phyloP scores from a whole-genome alignment of 1,140 invertebrate species.

The Ephestia elutella region DNA sequence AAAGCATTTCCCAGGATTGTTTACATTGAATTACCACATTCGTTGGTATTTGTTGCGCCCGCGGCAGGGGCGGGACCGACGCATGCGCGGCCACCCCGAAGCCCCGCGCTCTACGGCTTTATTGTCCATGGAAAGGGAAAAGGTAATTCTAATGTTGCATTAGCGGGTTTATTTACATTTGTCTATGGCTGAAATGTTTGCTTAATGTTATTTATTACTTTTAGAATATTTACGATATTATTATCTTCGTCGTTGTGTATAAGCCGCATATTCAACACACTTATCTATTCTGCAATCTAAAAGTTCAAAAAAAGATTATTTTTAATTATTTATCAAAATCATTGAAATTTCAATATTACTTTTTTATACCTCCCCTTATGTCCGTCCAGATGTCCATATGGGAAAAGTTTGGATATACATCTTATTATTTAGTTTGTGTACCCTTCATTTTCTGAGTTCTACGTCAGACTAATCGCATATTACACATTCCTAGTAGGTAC shows the following conservation, averaged over 20 bases:
- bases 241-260: too few relatives aligned
- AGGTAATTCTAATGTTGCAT: slow-evolving; percentile 5
- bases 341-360: too few relatives aligned
- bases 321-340: too few relatives aligned
- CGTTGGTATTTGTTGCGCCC: slow-evolving; percentile 39
- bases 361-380: too few relatives aligned
- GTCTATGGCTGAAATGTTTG: neutral
- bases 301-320: too few relatives aligned
- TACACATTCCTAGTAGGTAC: neutral
- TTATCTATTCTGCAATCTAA: too few relatives aligned
- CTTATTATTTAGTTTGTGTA: too few relatives aligned
- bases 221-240: neutral
- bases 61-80: slow-evolving; percentile 38
- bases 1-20: slow-evolving; percentile 39
- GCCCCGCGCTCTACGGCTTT: slow-evolving; percentile 27
- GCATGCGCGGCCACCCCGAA: slow-evolving; percentile 48
- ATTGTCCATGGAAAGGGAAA: slow-evolving; percentile 7
- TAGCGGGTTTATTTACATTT: slow-evolving; percentile 3
- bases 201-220: slow-evolving; percentile 1
- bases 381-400: too few relatives aligned
- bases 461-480: too few relatives aligned
- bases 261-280: too few relatives aligned
- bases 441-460: neutral
- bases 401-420: too few relatives aligned
- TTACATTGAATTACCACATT: slow-evolving; percentile 57